These are phyloP conservation scores for Campoletis raptor DNA, from an alignment of 2,888 invertebrate genomes.

Conservation along the genomic window DNA sequence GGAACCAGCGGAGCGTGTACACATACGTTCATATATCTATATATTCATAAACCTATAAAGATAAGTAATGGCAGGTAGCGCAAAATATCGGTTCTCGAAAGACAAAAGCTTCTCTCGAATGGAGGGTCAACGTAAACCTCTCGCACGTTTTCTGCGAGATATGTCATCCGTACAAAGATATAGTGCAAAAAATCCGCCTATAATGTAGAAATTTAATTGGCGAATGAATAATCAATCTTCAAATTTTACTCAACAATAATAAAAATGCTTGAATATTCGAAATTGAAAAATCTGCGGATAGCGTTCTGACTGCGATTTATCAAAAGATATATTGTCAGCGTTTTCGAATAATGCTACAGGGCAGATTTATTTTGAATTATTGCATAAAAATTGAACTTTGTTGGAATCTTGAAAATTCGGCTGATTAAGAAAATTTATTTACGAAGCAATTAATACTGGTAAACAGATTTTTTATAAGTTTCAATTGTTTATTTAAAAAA, in stretches of 20 bases:
- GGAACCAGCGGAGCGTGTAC: constrained; percentile 59
- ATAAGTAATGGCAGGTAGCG: constrained; percentile 66
- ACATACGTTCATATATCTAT: constrained; percentile 12
- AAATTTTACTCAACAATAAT: background rate
- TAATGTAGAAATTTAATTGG: background rate
- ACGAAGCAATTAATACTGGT: too few species aligned
- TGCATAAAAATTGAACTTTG: too few species aligned
- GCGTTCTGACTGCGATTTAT: background rate
- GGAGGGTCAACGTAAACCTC: constrained; percentile 13
- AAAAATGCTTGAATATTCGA: background rate
- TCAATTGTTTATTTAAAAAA: too few species aligned
- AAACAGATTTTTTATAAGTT: too few species aligned
- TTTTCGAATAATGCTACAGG: background rate
- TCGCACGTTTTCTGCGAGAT: background rate
- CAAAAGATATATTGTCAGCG: background rate
- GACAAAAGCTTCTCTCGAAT: constrained; percentile 60
- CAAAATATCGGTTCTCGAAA: constrained; percentile 63
- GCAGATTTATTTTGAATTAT: background rate
- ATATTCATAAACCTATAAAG: constrained; percentile 48
- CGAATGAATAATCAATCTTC: background rate
- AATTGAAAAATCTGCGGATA: too few species aligned
- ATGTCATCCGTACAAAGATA: background rate
- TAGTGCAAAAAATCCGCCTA: background rate
- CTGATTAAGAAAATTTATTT: too few species aligned
- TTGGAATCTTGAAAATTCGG: too few species aligned